Conservation (phyloP, 2,797 vertebrate genomes). For the Gymnopithys bicolor region DNA sequence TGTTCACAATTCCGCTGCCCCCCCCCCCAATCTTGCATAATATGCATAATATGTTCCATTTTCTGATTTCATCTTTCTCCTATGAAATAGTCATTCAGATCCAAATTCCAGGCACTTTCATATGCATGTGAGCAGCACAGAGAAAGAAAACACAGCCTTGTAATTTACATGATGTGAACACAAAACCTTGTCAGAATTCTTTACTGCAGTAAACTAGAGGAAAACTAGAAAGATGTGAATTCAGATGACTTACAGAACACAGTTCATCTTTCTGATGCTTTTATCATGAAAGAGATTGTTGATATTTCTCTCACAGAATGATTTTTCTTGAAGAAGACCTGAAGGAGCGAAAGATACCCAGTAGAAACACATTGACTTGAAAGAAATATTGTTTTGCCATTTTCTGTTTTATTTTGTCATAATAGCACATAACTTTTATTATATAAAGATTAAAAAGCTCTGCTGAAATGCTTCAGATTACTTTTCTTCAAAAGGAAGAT, state of each 20-base stretch:
- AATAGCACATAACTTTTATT: neutral
- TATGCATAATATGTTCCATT: neutral
- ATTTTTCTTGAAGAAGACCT: neutral
- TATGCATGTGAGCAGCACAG: neutral
- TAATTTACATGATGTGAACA: neutral
- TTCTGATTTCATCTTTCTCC: neutral
- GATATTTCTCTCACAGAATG: neutral
- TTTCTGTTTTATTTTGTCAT: neutral
- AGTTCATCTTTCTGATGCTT: neutral
- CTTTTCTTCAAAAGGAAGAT: neutral
- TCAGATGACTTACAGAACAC: neutral
- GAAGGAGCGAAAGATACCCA: neutral
- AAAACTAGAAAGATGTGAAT: neutral
- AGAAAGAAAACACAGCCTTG: neutral
- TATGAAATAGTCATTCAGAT: neutral
- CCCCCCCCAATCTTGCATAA: neutral
- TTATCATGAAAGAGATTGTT: neutral
- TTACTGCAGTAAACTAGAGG: neutral
- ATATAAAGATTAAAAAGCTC: neutral
- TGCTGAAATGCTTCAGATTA: neutral
- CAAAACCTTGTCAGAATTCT: neutral
- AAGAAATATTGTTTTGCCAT: neutral
- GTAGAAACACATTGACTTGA: neutral
- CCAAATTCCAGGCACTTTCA: neutral
- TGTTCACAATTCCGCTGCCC: rapidly evolving